phyloP scores from a whole-genome alignment of 2,888 invertebrate species.

The Argynnis bischoffii region DNA sequence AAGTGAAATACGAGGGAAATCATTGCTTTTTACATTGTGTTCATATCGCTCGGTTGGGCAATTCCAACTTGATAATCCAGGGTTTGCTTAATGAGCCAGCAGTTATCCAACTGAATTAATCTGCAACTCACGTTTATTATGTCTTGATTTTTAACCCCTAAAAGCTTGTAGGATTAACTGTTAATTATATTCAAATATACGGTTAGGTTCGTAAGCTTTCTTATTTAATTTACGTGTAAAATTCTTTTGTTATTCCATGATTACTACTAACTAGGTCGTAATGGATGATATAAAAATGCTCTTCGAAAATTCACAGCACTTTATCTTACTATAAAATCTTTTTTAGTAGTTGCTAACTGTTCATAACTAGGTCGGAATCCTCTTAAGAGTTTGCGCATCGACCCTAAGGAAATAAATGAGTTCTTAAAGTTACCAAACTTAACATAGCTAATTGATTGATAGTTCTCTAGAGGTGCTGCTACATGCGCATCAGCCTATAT shows the following conservation, averaged over 20 bases:
- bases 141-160: slow-evolving; percentile 55
- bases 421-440: slow-evolving; percentile 52
- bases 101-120: slow-evolving; percentile 66
- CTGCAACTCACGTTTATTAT: slow-evolving; percentile 53
- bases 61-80: slow-evolving; percentile 76
- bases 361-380: slow-evolving; percentile 20
- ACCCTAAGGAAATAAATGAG: slow-evolving; percentile 44
- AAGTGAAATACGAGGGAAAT: slow-evolving; percentile 72
- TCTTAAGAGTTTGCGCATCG: slow-evolving; percentile 19
- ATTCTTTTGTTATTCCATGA: slow-evolving; percentile 7
- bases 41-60: slow-evolving; percentile 70
- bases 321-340: slow-evolving; percentile 14
- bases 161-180: slow-evolving; percentile 32
- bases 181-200: slow-evolving; percentile 23
- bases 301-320: background rate
- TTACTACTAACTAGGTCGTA: background rate
- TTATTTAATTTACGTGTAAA: slow-evolving; percentile 14
- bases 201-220: slow-evolving; percentile 11
- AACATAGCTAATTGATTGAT: slow-evolving; percentile 60
- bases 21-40: slow-evolving; percentile 77
- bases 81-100: slow-evolving; percentile 69
- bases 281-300: background rate
- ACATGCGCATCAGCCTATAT: slow-evolving; percentile 44
- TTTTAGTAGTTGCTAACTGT: slow-evolving; percentile 20
- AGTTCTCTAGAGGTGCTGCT: slow-evolving; percentile 52